A percentile compares a stretch with the other conserved stretches of the same genome.
Conservation (phyloP, 2,797 vertebrate species). For the Ctenosaura bakeri region DNA sequence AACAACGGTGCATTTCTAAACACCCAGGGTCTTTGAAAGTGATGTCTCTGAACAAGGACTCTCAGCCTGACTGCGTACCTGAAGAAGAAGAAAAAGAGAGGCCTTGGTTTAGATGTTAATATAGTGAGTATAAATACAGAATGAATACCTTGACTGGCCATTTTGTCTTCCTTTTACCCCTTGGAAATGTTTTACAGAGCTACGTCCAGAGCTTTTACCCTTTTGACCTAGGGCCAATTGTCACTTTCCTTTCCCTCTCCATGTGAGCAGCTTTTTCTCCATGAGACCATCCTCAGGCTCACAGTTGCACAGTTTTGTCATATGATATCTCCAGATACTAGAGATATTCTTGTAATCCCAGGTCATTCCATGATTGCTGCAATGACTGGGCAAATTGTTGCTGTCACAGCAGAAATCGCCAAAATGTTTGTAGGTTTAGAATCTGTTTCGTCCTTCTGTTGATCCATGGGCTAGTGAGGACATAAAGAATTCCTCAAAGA, state of each 20-base stretch:
- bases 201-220: slow-evolving; percentile 52
- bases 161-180: background rate
- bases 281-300: background rate
- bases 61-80: background rate
- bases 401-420: background rate
- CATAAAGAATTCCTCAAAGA: background rate
- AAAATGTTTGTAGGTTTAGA: background rate
- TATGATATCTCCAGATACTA: background rate
- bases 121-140: slow-evolving; percentile 5
- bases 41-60: slow-evolving; percentile 53
- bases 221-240: slow-evolving; percentile 50
- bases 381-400: background rate
- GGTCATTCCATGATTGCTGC: background rate
- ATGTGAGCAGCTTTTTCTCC: slow-evolving; percentile 24
- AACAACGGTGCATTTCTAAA: slow-evolving; percentile 42
- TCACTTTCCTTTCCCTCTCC: slow-evolving; percentile 23
- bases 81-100: slow-evolving; percentile 2
- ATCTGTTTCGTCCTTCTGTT: background rate
- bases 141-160: background rate
- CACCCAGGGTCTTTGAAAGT: slow-evolving; percentile 44
- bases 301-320: slow-evolving; percentile 17
- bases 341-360: slow-evolving; percentile 13
- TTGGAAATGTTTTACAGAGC: slow-evolving; percentile 48
- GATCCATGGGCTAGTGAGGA: background rate
- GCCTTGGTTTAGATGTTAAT: slow-evolving; percentile 67